Percentiles rank a stretch among this genome's conserved stretches.
phyloP scores from a whole-genome alignment of 2,113 vertebrate genomes.

The Oncorhynchus gorbuscha region DNA sequence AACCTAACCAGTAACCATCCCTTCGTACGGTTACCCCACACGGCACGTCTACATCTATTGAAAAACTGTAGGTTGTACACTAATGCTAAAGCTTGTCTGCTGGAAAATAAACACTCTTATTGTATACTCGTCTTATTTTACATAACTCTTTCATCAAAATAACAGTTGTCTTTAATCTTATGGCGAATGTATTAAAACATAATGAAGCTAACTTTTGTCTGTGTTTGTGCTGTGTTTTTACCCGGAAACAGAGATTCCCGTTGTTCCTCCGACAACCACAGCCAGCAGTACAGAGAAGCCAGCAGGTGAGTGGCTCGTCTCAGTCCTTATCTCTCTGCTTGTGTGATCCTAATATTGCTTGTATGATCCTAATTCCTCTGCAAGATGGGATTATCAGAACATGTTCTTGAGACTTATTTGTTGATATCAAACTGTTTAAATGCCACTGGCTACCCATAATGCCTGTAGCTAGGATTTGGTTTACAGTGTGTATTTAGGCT shows the following conservation, averaged over 20 bases:
- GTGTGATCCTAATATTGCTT: too few relatives aligned
- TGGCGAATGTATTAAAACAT: too few relatives aligned
- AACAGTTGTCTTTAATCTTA: neutral
- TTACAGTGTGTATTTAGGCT: too few relatives aligned
- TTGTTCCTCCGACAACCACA: slow-evolving; percentile 82
- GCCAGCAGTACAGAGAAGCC: slow-evolving; percentile 90
- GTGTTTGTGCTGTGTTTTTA: slow-evolving; percentile 21
- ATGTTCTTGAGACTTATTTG: too few relatives aligned
- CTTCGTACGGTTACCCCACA: neutral
- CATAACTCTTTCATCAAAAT: neutral
- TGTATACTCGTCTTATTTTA: neutral
- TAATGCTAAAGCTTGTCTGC: slow-evolving; percentile 29
- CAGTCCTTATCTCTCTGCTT: too few relatives aligned
- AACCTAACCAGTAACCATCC: neutral
- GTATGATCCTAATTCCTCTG: too few relatives aligned
- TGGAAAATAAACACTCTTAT: neutral
- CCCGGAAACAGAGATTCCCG: slow-evolving; percentile 83
- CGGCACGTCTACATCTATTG: neutral
- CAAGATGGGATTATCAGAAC: too few relatives aligned
- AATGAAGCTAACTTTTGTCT: neutral
- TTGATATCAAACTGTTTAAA: too few relatives aligned
- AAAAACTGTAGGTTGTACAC: neutral
- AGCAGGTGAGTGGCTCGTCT: slow-evolving; percentile 75
- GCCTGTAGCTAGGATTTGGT: too few relatives aligned
- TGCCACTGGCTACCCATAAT: too few relatives aligned